Conservation (phyloP, 2,113 vertebrate species). For the Seriola rivoliana region DNA sequence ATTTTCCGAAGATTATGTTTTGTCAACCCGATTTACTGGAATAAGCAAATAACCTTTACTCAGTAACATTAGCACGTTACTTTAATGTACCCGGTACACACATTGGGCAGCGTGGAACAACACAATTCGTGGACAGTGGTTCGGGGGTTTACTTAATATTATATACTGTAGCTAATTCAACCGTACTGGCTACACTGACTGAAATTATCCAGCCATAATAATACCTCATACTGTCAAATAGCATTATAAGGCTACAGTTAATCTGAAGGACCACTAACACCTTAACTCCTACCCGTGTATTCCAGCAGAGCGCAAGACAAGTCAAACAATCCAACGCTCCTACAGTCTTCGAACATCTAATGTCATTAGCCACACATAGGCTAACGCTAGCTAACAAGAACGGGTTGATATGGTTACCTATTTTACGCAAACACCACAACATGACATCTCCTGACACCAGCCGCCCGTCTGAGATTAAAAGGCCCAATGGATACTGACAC, state of each 20-base stretch:
- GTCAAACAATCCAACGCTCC: conserved; percentile 39
- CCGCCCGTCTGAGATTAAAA: not conserved
- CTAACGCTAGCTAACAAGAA: conserved; percentile 56
- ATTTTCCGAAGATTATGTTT: not conserved
- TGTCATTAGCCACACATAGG: conserved; percentile 66
- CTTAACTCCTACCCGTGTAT: not conserved
- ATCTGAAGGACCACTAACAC: not conserved
- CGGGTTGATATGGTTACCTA: not conserved
- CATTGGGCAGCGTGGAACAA: not conserved
- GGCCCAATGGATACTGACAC: rapidly evolving
- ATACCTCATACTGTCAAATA: rapidly evolving
- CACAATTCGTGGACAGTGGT: not conserved
- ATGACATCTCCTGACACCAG: conserved; percentile 30
- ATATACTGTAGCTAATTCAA: not conserved
- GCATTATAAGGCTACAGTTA: rapidly evolving
- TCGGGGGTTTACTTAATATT: not conserved
- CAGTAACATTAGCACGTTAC: not conserved
- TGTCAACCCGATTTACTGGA: not conserved
- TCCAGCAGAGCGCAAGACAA: not conserved
- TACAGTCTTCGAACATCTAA: conserved; percentile 44
- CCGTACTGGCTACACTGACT: no score
- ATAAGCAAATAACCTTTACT: not conserved
- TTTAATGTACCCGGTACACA: not conserved
- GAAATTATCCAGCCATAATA: not conserved
- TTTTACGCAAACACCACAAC: conserved; percentile 14